phyloP scores from a whole-genome alignment of 2,797 vertebrate species.

The Columba guinea region DNA sequence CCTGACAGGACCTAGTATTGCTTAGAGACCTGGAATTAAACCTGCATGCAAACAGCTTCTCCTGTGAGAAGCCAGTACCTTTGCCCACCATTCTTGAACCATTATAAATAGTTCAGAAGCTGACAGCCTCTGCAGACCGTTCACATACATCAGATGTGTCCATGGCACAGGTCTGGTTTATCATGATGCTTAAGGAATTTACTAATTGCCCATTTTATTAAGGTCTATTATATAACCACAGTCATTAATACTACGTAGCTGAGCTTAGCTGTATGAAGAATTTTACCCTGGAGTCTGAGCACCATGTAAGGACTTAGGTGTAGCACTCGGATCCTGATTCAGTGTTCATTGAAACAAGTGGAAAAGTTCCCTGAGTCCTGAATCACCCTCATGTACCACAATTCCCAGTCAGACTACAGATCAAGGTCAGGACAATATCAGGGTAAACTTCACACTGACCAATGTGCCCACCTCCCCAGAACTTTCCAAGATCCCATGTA shows the following conservation, averaged over 20 bases:
- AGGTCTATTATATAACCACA: not conserved
- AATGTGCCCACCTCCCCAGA: not conserved
- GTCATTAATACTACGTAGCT: not conserved
- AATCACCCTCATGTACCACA: not conserved
- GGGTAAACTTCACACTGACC: not conserved
- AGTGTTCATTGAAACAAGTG: not conserved
- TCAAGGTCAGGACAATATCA: not conserved
- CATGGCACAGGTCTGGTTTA: not conserved
- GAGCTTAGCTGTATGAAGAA: not conserved
- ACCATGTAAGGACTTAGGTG: not conserved
- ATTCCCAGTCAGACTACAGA: not conserved
- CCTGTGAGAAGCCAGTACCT: not conserved
- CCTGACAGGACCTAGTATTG: not conserved
- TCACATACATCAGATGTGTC: not conserved
- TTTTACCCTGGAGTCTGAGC: not conserved
- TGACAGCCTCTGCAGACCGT: not conserved
- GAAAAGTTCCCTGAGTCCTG: not conserved
- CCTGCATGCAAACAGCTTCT: not conserved
- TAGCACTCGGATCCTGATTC: not conserved
- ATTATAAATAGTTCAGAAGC: not conserved
- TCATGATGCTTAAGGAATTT: not conserved
- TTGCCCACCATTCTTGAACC: not conserved
- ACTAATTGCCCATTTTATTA: not conserved
- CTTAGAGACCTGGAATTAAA: not conserved
- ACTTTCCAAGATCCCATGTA: not conserved